Evolutionary conservation across 2,888 invertebrate species (phyloP).

Genomic region (Choristoneura rosaceana): DNA sequence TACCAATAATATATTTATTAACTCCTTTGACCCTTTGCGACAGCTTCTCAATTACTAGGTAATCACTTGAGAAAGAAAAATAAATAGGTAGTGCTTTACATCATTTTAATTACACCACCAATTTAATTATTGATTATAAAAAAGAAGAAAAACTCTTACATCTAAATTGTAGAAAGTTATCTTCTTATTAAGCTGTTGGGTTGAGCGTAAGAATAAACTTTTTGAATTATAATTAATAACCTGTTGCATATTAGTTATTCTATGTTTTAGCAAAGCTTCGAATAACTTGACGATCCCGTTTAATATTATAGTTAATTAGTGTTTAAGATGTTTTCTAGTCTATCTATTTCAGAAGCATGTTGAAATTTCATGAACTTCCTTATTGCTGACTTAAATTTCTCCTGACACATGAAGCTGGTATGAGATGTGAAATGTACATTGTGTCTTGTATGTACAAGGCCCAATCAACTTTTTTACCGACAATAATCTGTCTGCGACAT

Average conservation of each 20-base stretch:
- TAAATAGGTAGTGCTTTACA: neutral
- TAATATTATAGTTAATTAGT: constrained; percentile 32
- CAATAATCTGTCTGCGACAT: too few species aligned
- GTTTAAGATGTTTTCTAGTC: constrained; percentile 39
- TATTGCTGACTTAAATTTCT: neutral
- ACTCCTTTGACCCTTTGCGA: neutral
- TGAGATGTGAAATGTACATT: too few species aligned
- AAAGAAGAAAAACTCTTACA: neutral
- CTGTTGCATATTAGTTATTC: constrained; percentile 34
- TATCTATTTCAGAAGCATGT: constrained; percentile 10
- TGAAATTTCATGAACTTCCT: neutral
- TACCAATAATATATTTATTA: neutral
- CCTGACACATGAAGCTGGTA: too few species aligned
- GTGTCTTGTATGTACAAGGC: too few species aligned
- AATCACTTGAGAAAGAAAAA: neutral
- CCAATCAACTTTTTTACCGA: too few species aligned
- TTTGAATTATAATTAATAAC: constrained; percentile 1
- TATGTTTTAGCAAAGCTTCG: constrained; percentile 15
- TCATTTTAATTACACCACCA: neutral
- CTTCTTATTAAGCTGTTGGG: neutral
- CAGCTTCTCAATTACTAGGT: neutral
- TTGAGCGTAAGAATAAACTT: constrained; percentile 13
- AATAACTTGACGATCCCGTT: neutral
- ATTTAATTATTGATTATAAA: neutral
- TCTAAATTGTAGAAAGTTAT: neutral